These are phyloP conservation scores for Oceanites oceanicus DNA, from an alignment of 2,113 vertebrate genomes.

Conservation along the genomic window DNA sequence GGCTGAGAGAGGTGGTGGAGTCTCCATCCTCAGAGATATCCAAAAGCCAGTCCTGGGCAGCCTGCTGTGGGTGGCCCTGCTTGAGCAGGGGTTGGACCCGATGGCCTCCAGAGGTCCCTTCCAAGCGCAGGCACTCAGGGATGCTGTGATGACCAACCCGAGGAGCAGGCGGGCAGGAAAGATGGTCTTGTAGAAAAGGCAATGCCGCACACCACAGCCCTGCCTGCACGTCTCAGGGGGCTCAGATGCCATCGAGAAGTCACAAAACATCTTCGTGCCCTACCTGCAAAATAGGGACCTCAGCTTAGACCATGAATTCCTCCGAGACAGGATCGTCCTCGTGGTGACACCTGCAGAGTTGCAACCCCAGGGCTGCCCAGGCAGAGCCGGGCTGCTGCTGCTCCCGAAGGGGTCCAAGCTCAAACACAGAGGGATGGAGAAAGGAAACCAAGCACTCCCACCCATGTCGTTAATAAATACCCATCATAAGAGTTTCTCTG, in stretches of 20 bases:
- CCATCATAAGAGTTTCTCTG: not conserved
- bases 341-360: not conserved
- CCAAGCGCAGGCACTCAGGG: not conserved
- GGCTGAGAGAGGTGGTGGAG: no score
- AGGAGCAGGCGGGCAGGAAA: not conserved
- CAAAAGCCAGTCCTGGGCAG: not conserved
- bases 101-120: not conserved
- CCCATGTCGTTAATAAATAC: not conserved
- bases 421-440: not conserved
- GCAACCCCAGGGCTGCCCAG: not conserved
- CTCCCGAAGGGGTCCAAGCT: not conserved
- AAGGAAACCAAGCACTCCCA: not conserved
- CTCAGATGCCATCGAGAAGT: rapidly evolving
- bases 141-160: not conserved
- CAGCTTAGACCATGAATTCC: rapidly evolving
- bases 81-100: not conserved
- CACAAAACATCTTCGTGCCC: not conserved
- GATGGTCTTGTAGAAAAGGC: not conserved
- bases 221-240: not conserved
- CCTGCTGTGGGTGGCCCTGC: not conserved
- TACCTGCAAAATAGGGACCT: not conserved
- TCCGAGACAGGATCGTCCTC: rapidly evolving
- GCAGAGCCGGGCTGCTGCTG: not conserved
- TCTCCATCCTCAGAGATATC: not conserved
- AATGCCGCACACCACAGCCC: not conserved